Evolutionary conservation across 2,888 invertebrate genomes (phyloP), one percentile per base, ranked within the genome.

Genomic region (Notodonta ziczac): DNA sequence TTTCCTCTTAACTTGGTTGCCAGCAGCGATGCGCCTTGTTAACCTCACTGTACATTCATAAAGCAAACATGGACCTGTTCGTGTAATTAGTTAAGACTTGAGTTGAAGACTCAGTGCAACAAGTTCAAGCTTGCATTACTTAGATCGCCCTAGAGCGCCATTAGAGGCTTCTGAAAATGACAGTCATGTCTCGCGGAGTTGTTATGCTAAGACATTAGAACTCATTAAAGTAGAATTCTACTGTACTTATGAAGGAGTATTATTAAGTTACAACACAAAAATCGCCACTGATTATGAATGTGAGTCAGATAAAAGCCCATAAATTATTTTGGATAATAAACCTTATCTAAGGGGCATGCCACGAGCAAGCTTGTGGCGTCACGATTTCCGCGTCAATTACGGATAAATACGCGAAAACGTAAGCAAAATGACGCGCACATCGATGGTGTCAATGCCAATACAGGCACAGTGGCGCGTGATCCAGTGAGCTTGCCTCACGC

Each of bases 1-100:
- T 58, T 46, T 56, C 60, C 57, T 46, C 55, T 50, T 59, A 62
- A 42, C 56, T 60, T 35, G 40, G 16, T 44, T 42, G 65, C 53
- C 10, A 60, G 63, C 59, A 67, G 54, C 58, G 58, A 65, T 61
- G 71, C 40, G 24, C 54, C 57, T 59, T 48, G 54, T 57, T 69
- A 72, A 71, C 69, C 72, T 68, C 62, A 69, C 68, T 60, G 61
- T 69, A 78, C 69, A 72, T 78, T 73, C 70, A 80, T 77, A 74
- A 77, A 78, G 78, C 79, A 80, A 82, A 81, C 79, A 76, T 67
- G 73, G 70, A 72, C 72, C 64, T 72, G 73, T 70, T 63, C 71
- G 69, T 78, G 81, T 84, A 87, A 86, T 87, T 87, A 85, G 83
- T 78, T 83, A 72, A 80, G 73, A 75, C 76, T 79, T 76, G 82